Percentiles rank a stretch among this genome's conserved stretches.
These are phyloP conservation scores for Onychomys leucogaster DNA, from an alignment of 2,797 vertebrate species.

Conservation along the genomic window DNA sequence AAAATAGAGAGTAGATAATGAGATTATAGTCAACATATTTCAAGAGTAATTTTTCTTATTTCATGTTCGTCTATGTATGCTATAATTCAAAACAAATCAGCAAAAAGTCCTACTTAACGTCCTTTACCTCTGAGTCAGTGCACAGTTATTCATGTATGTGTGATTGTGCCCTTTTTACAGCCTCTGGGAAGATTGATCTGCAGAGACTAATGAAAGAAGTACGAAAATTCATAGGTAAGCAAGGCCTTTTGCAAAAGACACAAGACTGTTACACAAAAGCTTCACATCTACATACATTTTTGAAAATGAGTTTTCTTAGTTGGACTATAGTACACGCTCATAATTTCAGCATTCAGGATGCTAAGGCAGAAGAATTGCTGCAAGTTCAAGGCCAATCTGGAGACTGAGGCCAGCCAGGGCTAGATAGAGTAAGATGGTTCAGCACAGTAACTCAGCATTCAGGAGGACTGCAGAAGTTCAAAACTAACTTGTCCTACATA, in stretches of 20 bases:
- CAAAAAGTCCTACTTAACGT: neutral
- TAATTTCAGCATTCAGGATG: neutral
- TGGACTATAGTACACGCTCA: neutral
- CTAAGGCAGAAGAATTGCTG: neutral
- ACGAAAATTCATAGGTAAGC: constrained; percentile 61
- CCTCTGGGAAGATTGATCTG: constrained; percentile 37
- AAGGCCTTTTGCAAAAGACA: neutral
- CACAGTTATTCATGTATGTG: neutral
- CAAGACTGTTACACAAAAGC: neutral
- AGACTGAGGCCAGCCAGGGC: neutral
- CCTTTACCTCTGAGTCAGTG: neutral
- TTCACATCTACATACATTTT: neutral
- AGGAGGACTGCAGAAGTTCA: neutral
- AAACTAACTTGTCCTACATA: neutral
- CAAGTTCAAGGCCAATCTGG: neutral
- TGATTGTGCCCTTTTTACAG: constrained; percentile 52
- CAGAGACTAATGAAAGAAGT: constrained; percentile 48
- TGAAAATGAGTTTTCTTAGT: constrained; percentile 41
- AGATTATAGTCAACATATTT: constrained; percentile 27
- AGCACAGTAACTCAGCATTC: neutral
- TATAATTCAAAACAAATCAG: neutral
- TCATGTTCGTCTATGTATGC: neutral
- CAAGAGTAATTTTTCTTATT: neutral
- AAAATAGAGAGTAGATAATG: neutral
- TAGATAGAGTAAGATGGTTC: neutral